Conservation (phyloP, 1,140 invertebrate species). For the Radopholus similis region DNA sequence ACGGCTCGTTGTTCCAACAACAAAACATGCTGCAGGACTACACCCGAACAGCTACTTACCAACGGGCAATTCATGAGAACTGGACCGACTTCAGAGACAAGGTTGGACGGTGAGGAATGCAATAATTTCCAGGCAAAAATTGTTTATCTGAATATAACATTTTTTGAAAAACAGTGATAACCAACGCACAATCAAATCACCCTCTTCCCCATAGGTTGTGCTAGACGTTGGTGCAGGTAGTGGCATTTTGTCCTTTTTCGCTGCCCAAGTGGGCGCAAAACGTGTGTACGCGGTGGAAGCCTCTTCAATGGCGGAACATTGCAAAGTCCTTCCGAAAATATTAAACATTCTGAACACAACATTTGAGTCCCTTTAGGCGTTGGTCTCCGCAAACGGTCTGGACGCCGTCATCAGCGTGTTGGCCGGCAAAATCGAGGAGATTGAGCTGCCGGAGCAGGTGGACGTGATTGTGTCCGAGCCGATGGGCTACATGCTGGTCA, state of each 20-base stretch:
- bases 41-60: constrained; percentile 94
- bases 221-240: constrained; percentile 94
- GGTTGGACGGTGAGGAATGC: constrained; percentile 57
- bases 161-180: constrained; percentile 2
- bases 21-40: constrained; percentile 99
- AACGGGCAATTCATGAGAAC: constrained; percentile 90
- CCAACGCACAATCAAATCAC: background rate
- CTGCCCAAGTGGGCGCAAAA: constrained; percentile 89
- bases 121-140: background rate
- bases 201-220: constrained; percentile 68
- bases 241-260: constrained; percentile 96
- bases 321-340: constrained; percentile 68
- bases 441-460: constrained; percentile 85
- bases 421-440: constrained; percentile 96
- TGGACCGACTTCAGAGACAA: constrained; percentile 79
- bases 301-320: constrained; percentile 94
- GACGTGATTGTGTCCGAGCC: constrained; percentile 98
- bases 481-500: constrained; percentile 99
- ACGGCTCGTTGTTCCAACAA: constrained; percentile 96
- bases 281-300: constrained; percentile 98
- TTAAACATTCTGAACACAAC: constrained; percentile 14
- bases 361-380: constrained; percentile 65
- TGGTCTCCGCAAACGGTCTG: constrained; percentile 85
- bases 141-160: background rate
- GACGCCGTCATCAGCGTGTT: constrained; percentile 82